phyloP scores from a whole-genome alignment of 2,797 vertebrate species.

The Benthosema pterotum region DNA sequence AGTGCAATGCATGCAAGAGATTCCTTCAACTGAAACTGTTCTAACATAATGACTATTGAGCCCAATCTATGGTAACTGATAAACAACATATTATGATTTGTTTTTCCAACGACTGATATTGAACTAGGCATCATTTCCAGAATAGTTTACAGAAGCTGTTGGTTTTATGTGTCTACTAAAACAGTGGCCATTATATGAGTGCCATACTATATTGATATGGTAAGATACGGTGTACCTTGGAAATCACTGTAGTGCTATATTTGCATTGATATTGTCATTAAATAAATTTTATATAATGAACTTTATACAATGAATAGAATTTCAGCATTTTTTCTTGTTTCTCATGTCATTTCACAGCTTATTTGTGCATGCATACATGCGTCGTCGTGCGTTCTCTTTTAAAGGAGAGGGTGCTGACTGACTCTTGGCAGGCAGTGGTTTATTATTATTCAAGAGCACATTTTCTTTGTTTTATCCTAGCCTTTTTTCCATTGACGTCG shows the following conservation, averaged over 20 bases:
- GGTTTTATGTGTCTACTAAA: constrained; percentile 86
- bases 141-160: constrained; percentile 84
- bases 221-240: constrained; percentile 87
- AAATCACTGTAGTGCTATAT: constrained; percentile 89
- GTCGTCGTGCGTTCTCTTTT: no score
- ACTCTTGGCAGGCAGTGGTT: no score
- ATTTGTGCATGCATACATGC: no score
- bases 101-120: constrained; percentile 71
- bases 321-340: constrained; percentile 47
- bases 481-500: no score
- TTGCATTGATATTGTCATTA: constrained; percentile 89
- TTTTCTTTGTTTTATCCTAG: no score
- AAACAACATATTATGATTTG: constrained; percentile 73
- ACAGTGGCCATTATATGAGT: constrained; percentile 86
- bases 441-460: no score
- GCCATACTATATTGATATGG: constrained; percentile 88
- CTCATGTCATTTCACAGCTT: constrained; percentile 8
- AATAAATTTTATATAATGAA: constrained; percentile 89
- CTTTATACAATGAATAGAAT: constrained; percentile 80
- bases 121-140: constrained; percentile 73
- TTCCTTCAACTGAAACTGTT: constrained; percentile 73
- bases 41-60: constrained; percentile 67
- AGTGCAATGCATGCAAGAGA: constrained; percentile 86
- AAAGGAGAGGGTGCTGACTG: no score
- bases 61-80: constrained; percentile 67